These are phyloP conservation scores for Pteropus rufus DNA, from an alignment of 2,797 vertebrate species.

Conservation along the genomic window DNA sequence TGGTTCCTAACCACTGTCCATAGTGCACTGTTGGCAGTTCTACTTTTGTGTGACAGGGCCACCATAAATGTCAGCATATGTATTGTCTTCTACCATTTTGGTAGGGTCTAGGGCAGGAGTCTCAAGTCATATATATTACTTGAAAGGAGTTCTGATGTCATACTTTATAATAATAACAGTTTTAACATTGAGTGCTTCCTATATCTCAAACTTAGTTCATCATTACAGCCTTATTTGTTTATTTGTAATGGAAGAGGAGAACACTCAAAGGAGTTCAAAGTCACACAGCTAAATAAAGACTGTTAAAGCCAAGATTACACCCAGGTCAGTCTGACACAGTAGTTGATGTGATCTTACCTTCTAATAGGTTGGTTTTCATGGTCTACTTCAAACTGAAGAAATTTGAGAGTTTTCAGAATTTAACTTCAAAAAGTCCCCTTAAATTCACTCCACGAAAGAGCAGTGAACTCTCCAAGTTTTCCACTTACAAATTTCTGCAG, in stretches of 20 bases:
- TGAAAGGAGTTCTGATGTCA: background rate
- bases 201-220: background rate
- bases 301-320: constrained; percentile 39
- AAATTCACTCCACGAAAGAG: background rate
- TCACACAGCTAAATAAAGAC: background rate
- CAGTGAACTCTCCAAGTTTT: background rate
- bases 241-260: background rate
- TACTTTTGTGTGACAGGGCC: background rate
- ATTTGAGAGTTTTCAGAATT: background rate
- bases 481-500: background rate
- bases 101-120: background rate
- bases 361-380: background rate
- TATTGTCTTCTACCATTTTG: background rate
- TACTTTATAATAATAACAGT: background rate
- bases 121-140: background rate
- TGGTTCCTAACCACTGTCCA: background rate
- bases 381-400: background rate
- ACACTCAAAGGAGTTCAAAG: background rate
- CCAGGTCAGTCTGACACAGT: background rate
- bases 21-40: background rate
- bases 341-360: constrained; percentile 1
- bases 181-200: background rate
- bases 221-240: background rate
- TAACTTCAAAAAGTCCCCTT: background rate
- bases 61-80: background rate